phyloP scores from a whole-genome alignment of 1,140 invertebrate species.

The Achatina immaculata region DNA sequence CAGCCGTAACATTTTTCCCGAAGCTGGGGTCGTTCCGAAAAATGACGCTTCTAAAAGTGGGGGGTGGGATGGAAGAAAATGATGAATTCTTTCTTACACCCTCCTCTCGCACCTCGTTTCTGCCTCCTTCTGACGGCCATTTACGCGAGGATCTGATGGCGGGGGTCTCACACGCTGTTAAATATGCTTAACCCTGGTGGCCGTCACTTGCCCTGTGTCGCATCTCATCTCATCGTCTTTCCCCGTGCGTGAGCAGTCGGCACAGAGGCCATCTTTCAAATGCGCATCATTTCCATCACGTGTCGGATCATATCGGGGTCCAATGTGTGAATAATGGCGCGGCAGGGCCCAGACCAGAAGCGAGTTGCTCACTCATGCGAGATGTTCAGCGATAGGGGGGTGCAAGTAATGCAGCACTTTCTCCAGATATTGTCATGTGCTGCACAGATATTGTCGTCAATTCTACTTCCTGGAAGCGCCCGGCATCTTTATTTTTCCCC shows the following conservation, averaged over 20 bases:
- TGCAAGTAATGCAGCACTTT: constrained; percentile 19
- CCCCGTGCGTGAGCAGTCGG: constrained; percentile 16
- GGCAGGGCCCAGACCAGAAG: not conserved
- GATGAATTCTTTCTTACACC: not conserved
- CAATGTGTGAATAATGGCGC: constrained; percentile 37
- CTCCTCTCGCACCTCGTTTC: not conserved
- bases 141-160: constrained; percentile 16
- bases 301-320: constrained; percentile 30
- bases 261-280: constrained; percentile 31
- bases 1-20: too few species aligned
- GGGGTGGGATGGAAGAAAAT: too few species aligned
- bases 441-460: constrained; percentile 19
- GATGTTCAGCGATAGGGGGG: constrained; percentile 10
- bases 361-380: constrained; percentile 26
- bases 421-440: constrained; percentile 15
- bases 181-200: constrained; percentile 28
- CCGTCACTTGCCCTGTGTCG: constrained; percentile 22
- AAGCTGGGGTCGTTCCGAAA: too few species aligned
- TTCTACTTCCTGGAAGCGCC: not conserved
- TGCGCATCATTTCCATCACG: constrained; percentile 33
- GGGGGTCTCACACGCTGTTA: constrained; percentile 29
- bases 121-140: not conserved
- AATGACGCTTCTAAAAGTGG: too few species aligned
- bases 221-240: constrained; percentile 22
- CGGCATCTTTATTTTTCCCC: constrained; percentile 14